These are phyloP conservation scores for Tragelaphus imberbis DNA, from an alignment of 2,113 vertebrate genomes.

Conservation along the genomic window DNA sequence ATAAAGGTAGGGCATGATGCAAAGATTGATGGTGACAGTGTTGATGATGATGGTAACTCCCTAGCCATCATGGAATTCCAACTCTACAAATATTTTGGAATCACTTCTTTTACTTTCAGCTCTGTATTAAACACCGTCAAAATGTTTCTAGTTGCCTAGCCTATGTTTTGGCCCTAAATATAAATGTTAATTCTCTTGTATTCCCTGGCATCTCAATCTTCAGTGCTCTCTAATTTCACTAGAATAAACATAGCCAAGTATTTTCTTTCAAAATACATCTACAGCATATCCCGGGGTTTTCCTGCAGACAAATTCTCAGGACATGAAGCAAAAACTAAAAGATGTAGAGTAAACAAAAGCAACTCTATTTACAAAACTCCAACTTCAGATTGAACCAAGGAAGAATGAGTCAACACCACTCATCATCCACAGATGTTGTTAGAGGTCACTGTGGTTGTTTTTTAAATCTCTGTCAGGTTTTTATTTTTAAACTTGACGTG, in stretches of 20 bases:
- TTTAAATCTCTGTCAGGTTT: conserved; percentile 9
- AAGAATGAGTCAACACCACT: conserved; percentile 55
- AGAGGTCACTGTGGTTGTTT: background rate
- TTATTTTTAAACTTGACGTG: background rate
- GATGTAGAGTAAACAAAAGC: conserved; percentile 54
- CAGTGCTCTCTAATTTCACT: conserved; percentile 54
- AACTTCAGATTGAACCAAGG: conserved; percentile 24
- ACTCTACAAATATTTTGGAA: conserved; percentile 5
- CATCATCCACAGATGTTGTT: conserved; percentile 39
- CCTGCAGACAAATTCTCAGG: conserved; percentile 48
- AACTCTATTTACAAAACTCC: conserved; percentile 56
- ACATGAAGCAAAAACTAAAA: conserved; percentile 45
- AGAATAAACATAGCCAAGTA: conserved; percentile 59
- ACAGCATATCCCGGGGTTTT: conserved; percentile 45
- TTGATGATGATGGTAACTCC: background rate
- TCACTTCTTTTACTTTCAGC: background rate
- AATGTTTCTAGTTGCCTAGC: conserved; percentile 26
- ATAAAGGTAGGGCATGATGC: background rate
- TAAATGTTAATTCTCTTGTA: conserved; percentile 60
- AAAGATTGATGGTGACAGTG: background rate
- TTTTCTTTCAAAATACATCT: conserved; percentile 66
- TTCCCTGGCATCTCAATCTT: conserved; percentile 30
- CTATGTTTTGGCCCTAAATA: conserved; percentile 52
- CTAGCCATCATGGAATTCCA: background rate
- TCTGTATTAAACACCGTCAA: background rate